These are phyloP conservation scores for Phyllopteryx taeniolatus DNA, from an alignment of 2,113 vertebrate species.

Conservation along the genomic window DNA sequence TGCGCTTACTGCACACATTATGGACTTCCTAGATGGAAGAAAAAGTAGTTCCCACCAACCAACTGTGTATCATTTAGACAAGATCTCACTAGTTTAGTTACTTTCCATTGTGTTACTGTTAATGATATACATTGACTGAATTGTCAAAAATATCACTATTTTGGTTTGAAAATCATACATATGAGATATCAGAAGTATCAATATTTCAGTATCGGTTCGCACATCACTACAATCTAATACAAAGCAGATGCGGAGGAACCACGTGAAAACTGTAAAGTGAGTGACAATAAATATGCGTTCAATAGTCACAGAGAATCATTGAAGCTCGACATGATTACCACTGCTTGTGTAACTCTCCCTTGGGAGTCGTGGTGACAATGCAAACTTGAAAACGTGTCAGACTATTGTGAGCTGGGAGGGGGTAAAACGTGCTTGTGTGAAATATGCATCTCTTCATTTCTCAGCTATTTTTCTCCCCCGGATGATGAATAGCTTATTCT, in stretches of 20 bases:
- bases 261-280: background rate
- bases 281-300: background rate
- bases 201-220: background rate
- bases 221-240: background rate
- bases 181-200: background rate
- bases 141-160: too few relatives aligned
- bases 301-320: background rate
- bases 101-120: too few relatives aligned
- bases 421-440: constrained; percentile 49
- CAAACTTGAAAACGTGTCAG: constrained; percentile 52
- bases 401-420: constrained; percentile 46
- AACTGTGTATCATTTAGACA: too few relatives aligned
- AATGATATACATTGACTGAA: too few relatives aligned
- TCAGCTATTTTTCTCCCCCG: constrained; percentile 57
- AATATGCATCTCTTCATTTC: constrained; percentile 68
- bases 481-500: constrained; percentile 78
- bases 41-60: too few relatives aligned
- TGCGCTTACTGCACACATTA: too few relatives aligned
- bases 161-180: too few relatives aligned
- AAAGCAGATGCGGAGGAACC: background rate
- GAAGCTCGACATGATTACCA: constrained; percentile 23
- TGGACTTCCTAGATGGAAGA: too few relatives aligned
- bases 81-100: too few relatives aligned
- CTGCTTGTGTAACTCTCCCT: constrained; percentile 43
- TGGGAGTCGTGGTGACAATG: constrained; percentile 37